Conservation (phyloP, 2,797 vertebrate species). For the Choloepus didactylus region DNA sequence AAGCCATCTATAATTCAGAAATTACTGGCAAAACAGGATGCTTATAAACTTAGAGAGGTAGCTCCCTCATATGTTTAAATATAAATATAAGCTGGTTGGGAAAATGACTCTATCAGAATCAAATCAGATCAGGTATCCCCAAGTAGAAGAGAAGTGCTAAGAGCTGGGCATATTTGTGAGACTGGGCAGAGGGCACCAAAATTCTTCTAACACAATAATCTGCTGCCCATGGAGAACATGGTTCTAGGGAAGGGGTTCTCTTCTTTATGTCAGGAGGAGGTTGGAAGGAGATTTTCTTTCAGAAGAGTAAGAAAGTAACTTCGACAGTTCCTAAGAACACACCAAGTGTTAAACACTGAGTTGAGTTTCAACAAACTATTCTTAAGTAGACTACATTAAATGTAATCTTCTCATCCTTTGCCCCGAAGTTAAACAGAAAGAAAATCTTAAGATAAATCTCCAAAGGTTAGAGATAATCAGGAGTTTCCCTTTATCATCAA, state of each 20-base stretch:
- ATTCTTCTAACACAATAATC: background rate
- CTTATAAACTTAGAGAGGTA: background rate
- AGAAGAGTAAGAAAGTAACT: background rate
- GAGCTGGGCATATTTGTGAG: background rate
- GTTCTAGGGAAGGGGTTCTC: background rate
- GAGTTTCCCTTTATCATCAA: slow-evolving; percentile 69
- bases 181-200: background rate
- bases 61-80: background rate
- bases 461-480: slow-evolving; percentile 64
- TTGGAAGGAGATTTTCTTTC: background rate
- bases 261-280: background rate
- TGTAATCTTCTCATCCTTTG: slow-evolving; percentile 57
- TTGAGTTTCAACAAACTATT: slow-evolving; percentile 45
- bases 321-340: background rate
- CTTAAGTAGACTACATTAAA: slow-evolving; percentile 59
- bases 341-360: background rate
- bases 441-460: slow-evolving; percentile 65
- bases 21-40: background rate
- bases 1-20: background rate
- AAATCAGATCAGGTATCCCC: background rate
- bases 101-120: background rate
- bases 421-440: slow-evolving; percentile 64
- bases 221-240: background rate
- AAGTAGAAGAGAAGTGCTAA: background rate
- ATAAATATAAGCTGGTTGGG: background rate